Conservation (phyloP, 2,113 vertebrate genomes). For the Bostrychus sinensis region DNA sequence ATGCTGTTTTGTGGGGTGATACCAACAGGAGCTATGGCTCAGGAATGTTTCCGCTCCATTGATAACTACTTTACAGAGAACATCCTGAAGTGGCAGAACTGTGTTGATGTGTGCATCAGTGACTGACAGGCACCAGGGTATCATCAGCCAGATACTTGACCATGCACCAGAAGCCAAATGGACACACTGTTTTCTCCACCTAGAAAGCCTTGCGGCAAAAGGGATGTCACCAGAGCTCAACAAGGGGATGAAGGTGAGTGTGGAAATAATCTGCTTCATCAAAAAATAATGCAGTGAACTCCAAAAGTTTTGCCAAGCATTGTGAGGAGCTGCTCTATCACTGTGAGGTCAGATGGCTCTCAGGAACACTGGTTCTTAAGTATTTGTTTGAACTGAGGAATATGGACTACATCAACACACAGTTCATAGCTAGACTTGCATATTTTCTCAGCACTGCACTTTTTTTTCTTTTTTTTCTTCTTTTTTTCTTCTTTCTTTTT, state of each 20-base stretch:
- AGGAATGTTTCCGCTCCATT: not conserved
- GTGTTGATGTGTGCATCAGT: conserved; percentile 12
- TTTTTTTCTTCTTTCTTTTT: too few species aligned
- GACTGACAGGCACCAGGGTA: conserved; percentile 1
- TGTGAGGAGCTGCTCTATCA: conserved; percentile 21
- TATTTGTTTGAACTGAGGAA: conserved; percentile 19
- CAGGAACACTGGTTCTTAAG: conserved; percentile 16
- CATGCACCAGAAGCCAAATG: conserved; percentile 12
- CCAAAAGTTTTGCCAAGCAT: conserved; percentile 16
- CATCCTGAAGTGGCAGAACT: conserved; percentile 2
- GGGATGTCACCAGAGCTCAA: conserved; percentile 13
- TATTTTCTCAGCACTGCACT: conserved; percentile 7
- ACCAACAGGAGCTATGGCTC: not conserved
- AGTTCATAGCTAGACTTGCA: not conserved
- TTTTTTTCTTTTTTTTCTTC: too few species aligned
- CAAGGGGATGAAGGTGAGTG: conserved; percentile 11
- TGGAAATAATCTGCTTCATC: conserved; percentile 15
- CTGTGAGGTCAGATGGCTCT: conserved; percentile 27
- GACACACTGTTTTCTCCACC: conserved; percentile 15
- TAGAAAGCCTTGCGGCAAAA: conserved; percentile 13
- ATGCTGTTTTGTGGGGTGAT: not conserved
- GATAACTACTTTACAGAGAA: conserved; percentile 1
- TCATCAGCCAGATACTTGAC: conserved; percentile 15
- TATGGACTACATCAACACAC: conserved; percentile 3
- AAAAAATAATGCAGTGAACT: conserved; percentile 16